Evolutionary conservation across 2,888 invertebrate species (phyloP).

Genomic region (Allygus modestus): DNA sequence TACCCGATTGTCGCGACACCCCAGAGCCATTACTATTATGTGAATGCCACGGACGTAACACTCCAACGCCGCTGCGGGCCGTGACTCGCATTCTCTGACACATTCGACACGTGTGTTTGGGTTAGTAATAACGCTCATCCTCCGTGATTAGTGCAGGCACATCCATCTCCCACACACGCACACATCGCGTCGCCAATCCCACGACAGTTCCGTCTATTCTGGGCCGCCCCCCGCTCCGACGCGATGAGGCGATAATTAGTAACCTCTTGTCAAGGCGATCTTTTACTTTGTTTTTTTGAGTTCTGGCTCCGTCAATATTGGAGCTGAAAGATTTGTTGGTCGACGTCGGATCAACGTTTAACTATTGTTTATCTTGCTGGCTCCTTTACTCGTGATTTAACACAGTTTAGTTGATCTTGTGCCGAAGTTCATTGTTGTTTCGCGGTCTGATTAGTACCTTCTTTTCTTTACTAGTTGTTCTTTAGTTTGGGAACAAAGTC

Average conservation of each 20-base stretch:
- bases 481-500: too few relatives aligned
- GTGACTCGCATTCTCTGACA: too few relatives aligned
- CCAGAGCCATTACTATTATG: too few relatives aligned
- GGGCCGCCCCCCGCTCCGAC: conserved; percentile 13
- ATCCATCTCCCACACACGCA: conserved; percentile 30
- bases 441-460: background rate
- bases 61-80: too few relatives aligned
- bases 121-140: conserved; percentile 53
- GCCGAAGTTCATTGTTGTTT: conserved; percentile 28
- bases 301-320: conserved; percentile 39
- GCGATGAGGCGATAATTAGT: conserved; percentile 32
- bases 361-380: conserved; percentile 42
- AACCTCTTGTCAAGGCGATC: background rate
- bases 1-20: too few relatives aligned
- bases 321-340: conserved; percentile 41
- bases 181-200: background rate
- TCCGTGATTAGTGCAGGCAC: conserved; percentile 47
- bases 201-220: conserved; percentile 21
- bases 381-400: conserved; percentile 23
- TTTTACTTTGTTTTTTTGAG: conserved; percentile 44
- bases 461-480: background rate
- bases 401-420: conserved; percentile 42
- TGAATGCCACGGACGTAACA: too few relatives aligned
- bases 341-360: conserved; percentile 34
- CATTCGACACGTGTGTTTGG: conserved; percentile 45